Base-by-base conservation (phyloP, 1,140 invertebrate species). In the Drosophila mayri region DNA sequence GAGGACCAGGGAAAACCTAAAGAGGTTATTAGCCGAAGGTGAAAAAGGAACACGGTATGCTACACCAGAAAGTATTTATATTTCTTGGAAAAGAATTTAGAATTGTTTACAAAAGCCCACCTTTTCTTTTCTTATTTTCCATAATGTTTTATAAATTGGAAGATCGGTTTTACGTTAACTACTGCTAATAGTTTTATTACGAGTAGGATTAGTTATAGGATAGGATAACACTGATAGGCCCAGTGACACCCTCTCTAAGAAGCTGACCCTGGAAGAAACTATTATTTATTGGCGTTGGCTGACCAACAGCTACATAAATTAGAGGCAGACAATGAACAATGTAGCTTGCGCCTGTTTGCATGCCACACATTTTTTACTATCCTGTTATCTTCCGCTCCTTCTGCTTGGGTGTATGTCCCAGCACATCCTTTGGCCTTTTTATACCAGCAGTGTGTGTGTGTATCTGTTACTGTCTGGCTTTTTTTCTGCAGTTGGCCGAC, bases 281-380 rank as follows among this genome's bases (percentile, higher is more conserved):
- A 72, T 81, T 78, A 81, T 75, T 84, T 84, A 88, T 88, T 72
- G 62, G 50, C 49, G 28, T 32, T 73, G 40, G 43, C 49, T 79
- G 75, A 82, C 79, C 82, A 75, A 63, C 37, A 72, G 65, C 71
- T 49, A 80, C 76, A 88, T 87, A 87, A 87, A 88, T 88, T 88
- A 88, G 79, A 74, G 49, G 37, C 76, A 88, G 83, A 88, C 84
- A 88, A 77, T 70, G 84, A 83, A 86, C 79, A 76, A 79, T 79
- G 71, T 76, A 66, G 63, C 16, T 47, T 50, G 58, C 55, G 60
- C 74, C 73, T 65, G 77, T 84, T 84, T 80, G 76, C 65, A 77
- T 77, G 72, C 55, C 77, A 78, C 60, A 86, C 76, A 83, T 76
- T 79, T 79, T 85, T 87, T 47, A 55, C 68, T 50, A 20, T 58